A percentile compares a stretch with the other conserved stretches of the same genome.
Evolutionary conservation across 2,888 invertebrate genomes (phyloP).

Genomic region (Mesoligia furuncula): DNA sequence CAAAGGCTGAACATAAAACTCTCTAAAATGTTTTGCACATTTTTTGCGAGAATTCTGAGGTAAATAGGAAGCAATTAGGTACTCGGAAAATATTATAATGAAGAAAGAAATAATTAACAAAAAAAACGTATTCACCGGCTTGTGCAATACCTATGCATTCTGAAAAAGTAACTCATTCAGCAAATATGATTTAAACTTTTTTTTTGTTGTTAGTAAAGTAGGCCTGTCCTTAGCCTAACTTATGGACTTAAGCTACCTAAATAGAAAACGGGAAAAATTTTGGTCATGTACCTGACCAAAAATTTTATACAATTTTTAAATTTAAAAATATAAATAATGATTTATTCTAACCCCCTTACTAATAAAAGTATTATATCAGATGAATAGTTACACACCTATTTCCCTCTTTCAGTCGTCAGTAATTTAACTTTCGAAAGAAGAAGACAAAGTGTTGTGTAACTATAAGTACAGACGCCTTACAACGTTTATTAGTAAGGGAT

Average conservation of each 20-base stretch:
- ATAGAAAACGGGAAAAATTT: background rate
- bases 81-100: background rate
- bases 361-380: too few relatives aligned
- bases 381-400: too few relatives aligned
- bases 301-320: too few relatives aligned
- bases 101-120: background rate
- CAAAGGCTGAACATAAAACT: background rate
- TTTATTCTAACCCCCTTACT: background rate
- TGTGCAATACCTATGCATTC: too few relatives aligned
- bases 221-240: background rate
- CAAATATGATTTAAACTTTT: background rate
- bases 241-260: background rate
- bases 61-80: too few relatives aligned
- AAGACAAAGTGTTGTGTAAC: too few relatives aligned
- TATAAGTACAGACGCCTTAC: too few relatives aligned
- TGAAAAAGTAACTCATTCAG: too few relatives aligned
- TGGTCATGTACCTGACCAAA: too few relatives aligned
- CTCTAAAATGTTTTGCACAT: background rate
- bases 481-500: too few relatives aligned
- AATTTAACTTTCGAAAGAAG: too few relatives aligned
- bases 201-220: background rate
- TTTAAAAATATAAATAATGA: background rate
- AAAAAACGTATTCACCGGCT: background rate
- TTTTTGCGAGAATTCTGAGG: background rate
- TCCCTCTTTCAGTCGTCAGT: too few relatives aligned